Evolutionary conservation across 2,113 vertebrate species (phyloP).

Genomic region (Pithys albifrons): DNA sequence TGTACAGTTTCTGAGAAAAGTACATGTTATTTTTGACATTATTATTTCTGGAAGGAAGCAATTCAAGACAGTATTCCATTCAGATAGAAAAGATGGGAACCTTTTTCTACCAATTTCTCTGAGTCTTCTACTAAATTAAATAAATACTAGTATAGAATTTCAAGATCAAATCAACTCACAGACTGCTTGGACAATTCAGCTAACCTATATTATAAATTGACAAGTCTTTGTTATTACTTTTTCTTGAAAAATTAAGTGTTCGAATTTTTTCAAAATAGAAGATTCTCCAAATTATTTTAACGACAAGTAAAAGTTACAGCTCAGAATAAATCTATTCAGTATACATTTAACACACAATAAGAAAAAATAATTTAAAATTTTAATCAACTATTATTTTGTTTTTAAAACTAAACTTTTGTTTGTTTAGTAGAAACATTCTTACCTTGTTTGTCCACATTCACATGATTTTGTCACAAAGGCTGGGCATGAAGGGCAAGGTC

Average conservation of each 20-base stretch:
- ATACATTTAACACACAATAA: not conserved
- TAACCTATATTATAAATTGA: not conserved
- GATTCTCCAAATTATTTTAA: not conserved
- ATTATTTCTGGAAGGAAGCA: not conserved
- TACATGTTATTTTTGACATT: not conserved
- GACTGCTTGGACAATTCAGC: not conserved
- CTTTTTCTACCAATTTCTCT: not conserved
- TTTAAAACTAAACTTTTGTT: not conserved
- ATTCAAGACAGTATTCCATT: not conserved
- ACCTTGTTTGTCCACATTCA: slow-evolving; percentile 93
- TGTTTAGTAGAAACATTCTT: slow-evolving; percentile 26
- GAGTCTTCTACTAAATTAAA: not conserved
- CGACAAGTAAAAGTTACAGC: not conserved
- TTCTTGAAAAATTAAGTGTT: not conserved
- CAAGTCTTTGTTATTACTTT: not conserved
- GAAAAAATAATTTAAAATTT: not conserved
- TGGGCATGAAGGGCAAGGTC: slow-evolving; percentile 95
- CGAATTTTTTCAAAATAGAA: not conserved
- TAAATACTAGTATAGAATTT: not conserved
- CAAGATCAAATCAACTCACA: not conserved
- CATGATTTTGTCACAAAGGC: slow-evolving; percentile 93
- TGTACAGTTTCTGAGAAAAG: not conserved
- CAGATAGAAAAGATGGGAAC: not conserved
- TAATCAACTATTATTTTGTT: not conserved
- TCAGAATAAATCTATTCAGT: not conserved